A percentile compares a stretch with the other conserved stretches of the same genome.
Conservation (phyloP, 2,113 vertebrate species). For the Oncorhynchus masou region DNA sequence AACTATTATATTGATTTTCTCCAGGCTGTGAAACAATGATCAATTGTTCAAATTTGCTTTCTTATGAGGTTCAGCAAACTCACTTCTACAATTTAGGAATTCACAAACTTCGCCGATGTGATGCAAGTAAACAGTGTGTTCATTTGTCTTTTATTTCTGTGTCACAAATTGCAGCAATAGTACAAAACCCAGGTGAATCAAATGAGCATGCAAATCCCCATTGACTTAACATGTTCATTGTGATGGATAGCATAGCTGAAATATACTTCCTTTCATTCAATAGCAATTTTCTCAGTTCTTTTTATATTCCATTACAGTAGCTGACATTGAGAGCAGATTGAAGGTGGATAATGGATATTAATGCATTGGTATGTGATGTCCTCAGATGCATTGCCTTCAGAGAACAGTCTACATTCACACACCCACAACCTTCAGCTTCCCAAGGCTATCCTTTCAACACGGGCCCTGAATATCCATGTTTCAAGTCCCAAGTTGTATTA, state of each 20-base stretch:
- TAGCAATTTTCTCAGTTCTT: background rate
- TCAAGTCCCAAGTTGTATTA: too few species aligned
- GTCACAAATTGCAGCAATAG: background rate
- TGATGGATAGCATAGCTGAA: background rate
- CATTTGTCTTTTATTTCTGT: background rate
- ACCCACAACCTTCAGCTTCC: slow-evolving; percentile 48
- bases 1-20: slow-evolving; percentile 61
- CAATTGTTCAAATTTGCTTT: slow-evolving; percentile 45
- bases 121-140: too few species aligned
- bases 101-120: background rate
- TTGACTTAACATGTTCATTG: too few species aligned
- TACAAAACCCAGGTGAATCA: too few species aligned
- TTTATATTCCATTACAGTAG: background rate
- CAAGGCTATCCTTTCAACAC: slow-evolving; percentile 17
- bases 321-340: slow-evolving; percentile 23
- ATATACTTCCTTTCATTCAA: background rate
- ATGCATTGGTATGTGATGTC: slow-evolving; percentile 23
- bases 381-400: slow-evolving; percentile 19
- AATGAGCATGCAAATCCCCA: too few species aligned
- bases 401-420: slow-evolving; percentile 19
- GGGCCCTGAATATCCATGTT: slow-evolving; percentile 64
- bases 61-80: background rate
- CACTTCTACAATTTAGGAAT: background rate
- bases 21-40: slow-evolving; percentile 46
- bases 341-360: too few species aligned